These are phyloP conservation scores for Ormyrus pomaceus DNA, from an alignment of 2,888 invertebrate genomes.

Conservation along the genomic window DNA sequence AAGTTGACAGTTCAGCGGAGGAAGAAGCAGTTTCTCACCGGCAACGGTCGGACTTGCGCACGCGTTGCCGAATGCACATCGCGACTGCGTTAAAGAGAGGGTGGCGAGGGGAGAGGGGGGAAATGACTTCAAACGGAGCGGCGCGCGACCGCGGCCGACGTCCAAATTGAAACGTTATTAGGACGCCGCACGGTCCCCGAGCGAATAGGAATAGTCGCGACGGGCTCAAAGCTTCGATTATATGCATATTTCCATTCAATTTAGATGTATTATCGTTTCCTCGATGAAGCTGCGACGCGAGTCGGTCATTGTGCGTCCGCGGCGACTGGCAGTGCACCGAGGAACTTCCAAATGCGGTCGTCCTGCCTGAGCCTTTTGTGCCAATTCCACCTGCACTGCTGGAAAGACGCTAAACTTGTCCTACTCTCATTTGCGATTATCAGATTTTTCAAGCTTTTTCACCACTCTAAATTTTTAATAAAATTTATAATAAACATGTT, in stretches of 20 bases:
- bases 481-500: too few species aligned
- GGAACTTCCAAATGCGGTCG: background rate
- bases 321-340: too few species aligned
- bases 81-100: conserved; percentile 13
- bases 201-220: conserved; percentile 67
- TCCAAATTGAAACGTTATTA: conserved; percentile 70
- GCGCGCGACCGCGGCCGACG: conserved; percentile 56
- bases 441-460: too few species aligned
- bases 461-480: too few species aligned
- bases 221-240: conserved; percentile 65
- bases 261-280: conserved; percentile 62
- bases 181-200: conserved; percentile 59
- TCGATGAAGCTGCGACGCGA: conserved; percentile 33
- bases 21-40: conserved; percentile 64
- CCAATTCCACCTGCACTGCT: too few species aligned
- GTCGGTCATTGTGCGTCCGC: too few species aligned
- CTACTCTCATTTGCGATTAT: too few species aligned
- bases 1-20: conserved; percentile 47
- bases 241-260: conserved; percentile 68
- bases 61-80: conserved; percentile 34
- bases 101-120: conserved; percentile 31
- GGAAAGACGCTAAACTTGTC: too few species aligned
- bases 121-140: conserved; percentile 58
- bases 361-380: background rate
- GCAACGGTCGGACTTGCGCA: conserved; percentile 63